Evolutionary conservation across 1,140 invertebrate genomes (phyloP), one percentile per base, ranked within the genome.

Genomic region (Goniozus legneri): DNA sequence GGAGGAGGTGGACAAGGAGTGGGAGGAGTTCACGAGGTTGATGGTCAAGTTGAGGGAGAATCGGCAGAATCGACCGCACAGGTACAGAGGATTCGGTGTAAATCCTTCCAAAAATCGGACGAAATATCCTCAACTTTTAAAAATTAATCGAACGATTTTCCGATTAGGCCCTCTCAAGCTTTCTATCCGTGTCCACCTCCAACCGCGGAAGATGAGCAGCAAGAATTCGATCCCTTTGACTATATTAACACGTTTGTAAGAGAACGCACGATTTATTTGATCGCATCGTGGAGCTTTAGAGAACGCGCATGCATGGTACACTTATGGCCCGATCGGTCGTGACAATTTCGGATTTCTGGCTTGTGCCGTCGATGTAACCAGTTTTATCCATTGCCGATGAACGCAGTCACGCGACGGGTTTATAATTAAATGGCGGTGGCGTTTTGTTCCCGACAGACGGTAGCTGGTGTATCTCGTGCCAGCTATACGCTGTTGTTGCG

Each of bases 141-240:
- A 19, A 36, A 36, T 8, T 16, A 36, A 36, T 16, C 19, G 14
- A 36, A 15, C 15, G 19, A 16, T 1, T 36, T 54, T 44, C 47
- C 55, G 43, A 44, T 34, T 51, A 76, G 74, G 59, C 76, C 78
- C 8, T 77, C 78, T 12, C 79, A 82, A 68, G 77, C 81, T 12
- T 85, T 85, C 65, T 85, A 85, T 69, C 83, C 83, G 10, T 83
- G 81, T 60, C 83, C 83, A 39, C 80, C 82, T 18, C 77, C 80
- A 3, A 62, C 64, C 27, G 36, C 57, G 39, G 78, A 80, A 31
- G 73, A 79, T 50, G 80, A 82, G 24, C 73, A 73, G 19, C 78
- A 78, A 46, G 78, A 75, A 41, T 74, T 76, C 53, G 74, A 76
- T 67, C 78, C 78, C 24, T 79, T 82, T 54, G 80, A 80, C 64